A percentile compares a stretch with the other conserved stretches of the same genome.
Conservation (phyloP, 2,888 invertebrate genomes). For the Erynnis tages region DNA sequence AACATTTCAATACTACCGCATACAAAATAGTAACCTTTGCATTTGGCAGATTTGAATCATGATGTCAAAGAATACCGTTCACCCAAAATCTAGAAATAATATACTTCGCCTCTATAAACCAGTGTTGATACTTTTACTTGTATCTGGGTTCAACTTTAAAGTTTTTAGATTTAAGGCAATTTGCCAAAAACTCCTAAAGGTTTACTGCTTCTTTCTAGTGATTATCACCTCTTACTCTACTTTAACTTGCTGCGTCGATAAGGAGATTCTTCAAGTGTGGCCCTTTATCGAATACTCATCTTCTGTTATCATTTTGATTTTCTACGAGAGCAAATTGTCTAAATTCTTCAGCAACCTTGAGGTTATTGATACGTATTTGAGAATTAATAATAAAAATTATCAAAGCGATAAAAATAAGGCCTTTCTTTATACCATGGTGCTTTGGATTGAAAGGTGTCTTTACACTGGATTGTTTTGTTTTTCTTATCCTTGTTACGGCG, state of each 20-base stretch:
- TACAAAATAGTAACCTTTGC: neutral
- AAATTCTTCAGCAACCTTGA: conserved; percentile 46
- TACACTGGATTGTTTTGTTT: conserved; percentile 51
- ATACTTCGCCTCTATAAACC: conserved; percentile 45
- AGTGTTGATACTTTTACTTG: conserved; percentile 47
- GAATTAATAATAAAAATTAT: conserved; percentile 49
- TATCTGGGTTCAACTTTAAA: conserved; percentile 62
- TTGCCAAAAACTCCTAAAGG: conserved; percentile 36
- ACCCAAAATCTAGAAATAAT: conserved; percentile 31
- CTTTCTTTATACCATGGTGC: conserved; percentile 38
- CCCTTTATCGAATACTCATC: conserved; percentile 54
- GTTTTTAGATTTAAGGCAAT: conserved; percentile 42
- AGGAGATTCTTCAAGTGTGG: conserved; percentile 51
- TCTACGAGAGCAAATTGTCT: conserved; percentile 46
- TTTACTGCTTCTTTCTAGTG: conserved; percentile 50
- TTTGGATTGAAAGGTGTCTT: conserved; percentile 49
- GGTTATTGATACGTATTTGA: conserved; percentile 51
- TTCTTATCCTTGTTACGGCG: conserved; percentile 42
- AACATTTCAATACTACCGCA: conserved; percentile 25
- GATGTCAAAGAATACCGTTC: conserved; percentile 34
- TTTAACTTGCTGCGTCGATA: conserved; percentile 44
- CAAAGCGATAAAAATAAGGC: conserved; percentile 40
- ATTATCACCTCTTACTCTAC: conserved; percentile 42
- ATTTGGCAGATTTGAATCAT: conserved; percentile 33
- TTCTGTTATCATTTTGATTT: conserved; percentile 47